phyloP scores from a whole-genome alignment of 2,113 vertebrate species.

The Trematomus loennbergii region DNA sequence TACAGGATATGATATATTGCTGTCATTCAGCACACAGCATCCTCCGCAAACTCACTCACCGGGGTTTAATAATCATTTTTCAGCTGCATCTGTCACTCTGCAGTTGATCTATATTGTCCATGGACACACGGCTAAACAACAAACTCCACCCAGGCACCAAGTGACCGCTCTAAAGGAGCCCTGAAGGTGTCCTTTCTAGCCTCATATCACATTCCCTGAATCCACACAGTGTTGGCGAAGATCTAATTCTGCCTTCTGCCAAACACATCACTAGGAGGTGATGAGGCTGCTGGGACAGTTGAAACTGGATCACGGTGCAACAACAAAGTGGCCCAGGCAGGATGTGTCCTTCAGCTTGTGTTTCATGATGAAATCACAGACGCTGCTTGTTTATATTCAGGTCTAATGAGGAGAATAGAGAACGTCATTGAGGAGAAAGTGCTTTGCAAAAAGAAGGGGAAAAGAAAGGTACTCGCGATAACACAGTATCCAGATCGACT shows the following conservation, averaged over 20 bases:
- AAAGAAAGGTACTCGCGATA: not conserved
- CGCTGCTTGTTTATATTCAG: not conserved
- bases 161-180: not conserved
- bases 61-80: not conserved
- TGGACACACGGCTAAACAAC: slow-evolving; percentile 2
- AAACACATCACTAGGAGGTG: not conserved
- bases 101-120: slow-evolving; percentile 11
- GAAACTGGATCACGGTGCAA: not conserved
- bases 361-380: slow-evolving; percentile 8
- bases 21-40: not conserved
- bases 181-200: slow-evolving; percentile 13
- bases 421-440: not conserved
- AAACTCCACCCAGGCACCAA: not conserved
- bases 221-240: not conserved
- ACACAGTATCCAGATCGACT: not conserved
- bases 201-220: slow-evolving; percentile 13
- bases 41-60: not conserved
- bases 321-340: not conserved
- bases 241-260: slow-evolving; percentile 22
- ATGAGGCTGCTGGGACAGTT: not conserved
- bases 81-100: not conserved
- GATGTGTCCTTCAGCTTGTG: slow-evolving; percentile 5
- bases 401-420: not conserved
- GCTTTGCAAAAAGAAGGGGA: not conserved
- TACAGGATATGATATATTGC: not conserved